A percentile compares a stretch with the other conserved stretches of the same genome.
These are phyloP conservation scores for Anolis carolinensis DNA, from an alignment of 2,113 vertebrate genomes.

Conservation along the genomic window DNA sequence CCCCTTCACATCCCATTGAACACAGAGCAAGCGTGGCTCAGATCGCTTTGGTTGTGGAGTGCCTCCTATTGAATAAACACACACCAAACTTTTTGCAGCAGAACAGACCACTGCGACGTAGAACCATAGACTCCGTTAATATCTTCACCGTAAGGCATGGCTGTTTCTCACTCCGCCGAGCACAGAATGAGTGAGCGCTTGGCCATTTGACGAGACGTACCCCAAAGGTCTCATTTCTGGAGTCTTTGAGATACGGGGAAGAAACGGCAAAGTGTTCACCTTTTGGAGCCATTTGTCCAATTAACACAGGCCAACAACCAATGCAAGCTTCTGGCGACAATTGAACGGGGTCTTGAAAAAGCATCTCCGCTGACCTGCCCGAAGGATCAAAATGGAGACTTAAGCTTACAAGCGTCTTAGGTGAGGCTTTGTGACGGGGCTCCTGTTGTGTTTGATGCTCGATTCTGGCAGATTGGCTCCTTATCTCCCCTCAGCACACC, in stretches of 20 bases:
- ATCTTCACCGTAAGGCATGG: not conserved
- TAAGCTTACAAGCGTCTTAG: not conserved
- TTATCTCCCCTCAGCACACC: conserved; percentile 20
- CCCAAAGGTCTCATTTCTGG: not conserved
- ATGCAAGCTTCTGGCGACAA: not conserved
- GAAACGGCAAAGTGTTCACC: not conserved
- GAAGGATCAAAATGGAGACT: conserved; percentile 1
- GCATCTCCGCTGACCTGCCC: not conserved
- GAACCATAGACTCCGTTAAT: not conserved
- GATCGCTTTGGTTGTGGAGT: no score
- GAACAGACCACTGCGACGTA: no score
- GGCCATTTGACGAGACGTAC: not conserved
- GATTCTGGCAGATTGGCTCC: not conserved
- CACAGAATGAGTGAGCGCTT: no score
- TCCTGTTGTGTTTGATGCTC: not conserved
- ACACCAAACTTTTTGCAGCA: no score
- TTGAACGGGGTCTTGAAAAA: not conserved
- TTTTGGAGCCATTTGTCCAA: not conserved
- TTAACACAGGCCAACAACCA: not conserved
- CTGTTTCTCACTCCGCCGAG: not conserved
- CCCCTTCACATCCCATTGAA: no score
- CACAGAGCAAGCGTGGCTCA: no score
- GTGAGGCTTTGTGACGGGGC: not conserved
- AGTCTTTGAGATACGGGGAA: conserved; percentile 13
- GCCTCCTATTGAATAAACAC: no score